Evolutionary conservation across 2,888 invertebrate species (phyloP), one percentile per base, ranked within the genome.

Genomic region (Eupeodes luniger): DNA sequence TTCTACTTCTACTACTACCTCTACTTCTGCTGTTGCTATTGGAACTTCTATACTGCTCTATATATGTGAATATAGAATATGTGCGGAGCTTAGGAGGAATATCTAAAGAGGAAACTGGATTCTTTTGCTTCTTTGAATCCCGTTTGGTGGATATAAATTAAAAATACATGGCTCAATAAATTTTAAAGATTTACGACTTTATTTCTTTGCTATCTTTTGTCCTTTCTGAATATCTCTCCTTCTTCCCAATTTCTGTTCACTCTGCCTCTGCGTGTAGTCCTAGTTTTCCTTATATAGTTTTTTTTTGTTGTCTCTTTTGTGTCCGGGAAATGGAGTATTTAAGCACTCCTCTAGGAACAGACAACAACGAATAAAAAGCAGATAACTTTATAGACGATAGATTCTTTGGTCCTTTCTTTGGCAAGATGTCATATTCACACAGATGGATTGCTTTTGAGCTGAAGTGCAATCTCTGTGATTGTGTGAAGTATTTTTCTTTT

Each of bases 141-240:
- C 61, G 64, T 53, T 61, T 74, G 64, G 72, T 80, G 86, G 90
- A 88, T 88, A 90, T 89, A 90, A 90, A 90, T 90, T 90, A 90
- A 90, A 90, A 90, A 89, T 90, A 90, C 90, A 90, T 90, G 90
- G 90, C 89, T 89, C 89, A 90, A 90, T 90, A 90, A 90, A 90
- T 90, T 90, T 81, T 78, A 83, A 85, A 90, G 89, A 90, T 90
- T 90, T 90, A 90, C 90, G 89, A 85, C 88, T 89, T 79, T 81
- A 88, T 90, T 90, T 78, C 75, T 72, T 82, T 82, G 78, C 72
- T 76, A 67, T 66, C 81, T 40, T 53, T 69, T 9, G 14, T 49
- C n/a, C 49, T 51, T n/a, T 53, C 10, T 69, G 6, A 5, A 40
- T 40, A 7, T 40, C 12, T 16, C 19, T 11, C 19, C 66, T 66